phyloP scores from a whole-genome alignment of 1,140 invertebrate genomes.

The Dendrolimus kikuchii region DNA sequence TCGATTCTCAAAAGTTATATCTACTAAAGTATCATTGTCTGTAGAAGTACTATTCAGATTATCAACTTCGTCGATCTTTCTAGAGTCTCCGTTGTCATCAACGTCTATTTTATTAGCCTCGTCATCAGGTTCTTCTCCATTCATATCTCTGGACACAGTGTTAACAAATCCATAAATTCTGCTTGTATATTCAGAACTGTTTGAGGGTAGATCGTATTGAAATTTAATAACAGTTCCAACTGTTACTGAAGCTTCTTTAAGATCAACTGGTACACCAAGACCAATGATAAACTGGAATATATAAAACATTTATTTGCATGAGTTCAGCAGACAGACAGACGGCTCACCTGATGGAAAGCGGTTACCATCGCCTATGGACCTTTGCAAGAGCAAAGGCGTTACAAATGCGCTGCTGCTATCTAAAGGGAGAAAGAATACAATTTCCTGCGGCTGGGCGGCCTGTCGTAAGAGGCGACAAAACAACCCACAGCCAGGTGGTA shows the following conservation, averaged over 20 bases:
- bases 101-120: constrained; percentile 22
- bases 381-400: too few species aligned
- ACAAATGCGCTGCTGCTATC: too few species aligned
- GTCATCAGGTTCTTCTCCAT: constrained; percentile 26
- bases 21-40: constrained; percentile 43
- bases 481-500: too few species aligned
- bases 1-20: constrained; percentile 51
- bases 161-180: constrained; percentile 72
- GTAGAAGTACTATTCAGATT: constrained; percentile 10
- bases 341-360: constrained; percentile 7
- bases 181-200: constrained; percentile 74
- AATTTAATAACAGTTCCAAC: constrained; percentile 78
- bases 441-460: too few species aligned
- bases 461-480: too few species aligned
- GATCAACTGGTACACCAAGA: constrained; percentile 76
- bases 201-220: constrained; percentile 74
- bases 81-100: constrained; percentile 23
- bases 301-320: neutral
- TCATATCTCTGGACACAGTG: constrained; percentile 51
- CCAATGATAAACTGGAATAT: constrained; percentile 76
- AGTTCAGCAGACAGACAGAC: constrained; percentile 30
- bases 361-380: too few species aligned
- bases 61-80: constrained; percentile 20
- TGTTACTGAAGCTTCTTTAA: constrained; percentile 75
- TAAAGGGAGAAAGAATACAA: too few species aligned